These are phyloP conservation scores for Seriola rivoliana DNA, from an alignment of 2,113 vertebrate species.

Conservation along the genomic window DNA sequence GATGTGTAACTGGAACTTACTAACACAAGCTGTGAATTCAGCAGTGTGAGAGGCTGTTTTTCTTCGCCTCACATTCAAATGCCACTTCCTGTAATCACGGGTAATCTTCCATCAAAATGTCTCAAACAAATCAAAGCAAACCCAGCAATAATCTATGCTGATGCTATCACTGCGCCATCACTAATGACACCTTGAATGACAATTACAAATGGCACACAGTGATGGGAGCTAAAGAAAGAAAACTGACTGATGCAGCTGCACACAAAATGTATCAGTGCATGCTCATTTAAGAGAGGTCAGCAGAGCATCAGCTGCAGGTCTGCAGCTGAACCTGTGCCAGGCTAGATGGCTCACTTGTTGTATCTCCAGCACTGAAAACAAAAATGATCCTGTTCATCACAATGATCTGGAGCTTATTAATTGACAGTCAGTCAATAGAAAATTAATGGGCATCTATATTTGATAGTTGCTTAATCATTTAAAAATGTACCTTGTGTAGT, in stretches of 20 bases:
- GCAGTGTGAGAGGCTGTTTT: constrained; percentile 22
- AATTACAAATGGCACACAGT: constrained; percentile 17
- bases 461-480: neutral
- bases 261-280: constrained; percentile 1
- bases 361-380: neutral
- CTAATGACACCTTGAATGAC: constrained; percentile 38
- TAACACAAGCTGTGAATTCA: constrained; percentile 43
- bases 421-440: neutral
- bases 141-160: constrained; percentile 14
- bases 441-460: neutral
- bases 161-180: constrained; percentile 7
- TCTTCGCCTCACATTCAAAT: constrained; percentile 35
- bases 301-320: constrained; percentile 20
- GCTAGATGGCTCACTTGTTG: neutral
- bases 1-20: constrained; percentile 40
- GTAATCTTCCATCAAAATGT: constrained; percentile 53
- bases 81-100: constrained; percentile 46
- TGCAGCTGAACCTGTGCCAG: constrained; percentile 8
- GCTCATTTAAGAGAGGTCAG: constrained; percentile 25
- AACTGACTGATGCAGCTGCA: constrained; percentile 28
- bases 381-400: neutral
- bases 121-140: constrained; percentile 48
- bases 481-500: neutral
- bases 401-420: neutral
- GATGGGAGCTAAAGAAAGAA: neutral